These are phyloP conservation scores for Phallusia fumigata DNA, from an alignment of 23 tunicate species.

Conservation along the genomic window DNA sequence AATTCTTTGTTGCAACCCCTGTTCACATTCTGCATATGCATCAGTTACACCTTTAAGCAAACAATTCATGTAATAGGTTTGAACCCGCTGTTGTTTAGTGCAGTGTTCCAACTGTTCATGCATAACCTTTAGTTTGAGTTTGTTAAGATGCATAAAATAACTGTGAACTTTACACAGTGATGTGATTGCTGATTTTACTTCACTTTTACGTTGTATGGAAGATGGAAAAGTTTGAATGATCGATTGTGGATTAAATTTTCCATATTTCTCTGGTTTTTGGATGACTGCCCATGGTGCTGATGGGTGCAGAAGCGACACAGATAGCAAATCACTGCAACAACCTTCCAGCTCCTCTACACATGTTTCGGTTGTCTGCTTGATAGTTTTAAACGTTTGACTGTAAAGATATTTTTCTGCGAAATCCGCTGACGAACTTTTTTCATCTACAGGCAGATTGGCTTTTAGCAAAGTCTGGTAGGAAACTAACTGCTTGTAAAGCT, in stretches of 20 bases:
- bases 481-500: conserved; percentile 26
- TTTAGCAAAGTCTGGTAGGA: conserved; percentile 26
- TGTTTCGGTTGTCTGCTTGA: conserved; percentile 2
- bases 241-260: conserved; percentile 31
- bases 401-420: conserved; percentile 28
- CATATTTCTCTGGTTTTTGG: conserved; percentile 40
- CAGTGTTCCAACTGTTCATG: conserved; percentile 30
- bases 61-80: conserved; percentile 39
- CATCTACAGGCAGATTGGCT: not conserved
- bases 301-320: conserved; percentile 78
- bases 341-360: conserved; percentile 45
- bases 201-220: conserved; percentile 15
- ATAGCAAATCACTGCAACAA: conserved; percentile 66
- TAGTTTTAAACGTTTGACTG: conserved; percentile 21
- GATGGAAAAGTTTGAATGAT: conserved; percentile 38
- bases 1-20: conserved; percentile 11
- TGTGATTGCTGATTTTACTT: conserved; percentile 11
- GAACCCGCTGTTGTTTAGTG: not conserved
- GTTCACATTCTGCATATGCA: conserved; percentile 58
- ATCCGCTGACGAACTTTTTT: not conserved
- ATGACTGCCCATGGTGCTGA: conserved; percentile 80
- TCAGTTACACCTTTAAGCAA: conserved; percentile 23
- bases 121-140: conserved; percentile 33
- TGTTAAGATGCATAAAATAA: conserved; percentile 44
- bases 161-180: conserved; percentile 67